Evolutionary conservation across 2,113 vertebrate genomes (phyloP).

Genomic region (Phaetusa simplex): DNA sequence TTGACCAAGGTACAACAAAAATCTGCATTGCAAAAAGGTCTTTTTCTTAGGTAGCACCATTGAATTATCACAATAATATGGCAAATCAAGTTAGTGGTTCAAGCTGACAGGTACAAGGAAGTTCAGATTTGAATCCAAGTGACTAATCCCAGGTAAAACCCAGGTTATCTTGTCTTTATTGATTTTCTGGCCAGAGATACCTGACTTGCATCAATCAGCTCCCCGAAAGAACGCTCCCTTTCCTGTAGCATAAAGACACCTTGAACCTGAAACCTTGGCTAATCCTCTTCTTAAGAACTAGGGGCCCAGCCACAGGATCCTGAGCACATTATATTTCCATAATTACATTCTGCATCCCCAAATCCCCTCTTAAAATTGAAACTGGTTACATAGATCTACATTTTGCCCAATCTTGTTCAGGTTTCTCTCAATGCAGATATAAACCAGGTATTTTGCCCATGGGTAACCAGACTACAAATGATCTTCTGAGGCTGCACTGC

Average conservation of each 20-base stretch:
- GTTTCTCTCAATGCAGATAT: background rate
- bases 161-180: background rate
- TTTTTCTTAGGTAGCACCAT: background rate
- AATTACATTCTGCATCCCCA: background rate
- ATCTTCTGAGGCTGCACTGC: background rate
- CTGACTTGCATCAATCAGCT: background rate
- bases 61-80: background rate
- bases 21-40: background rate
- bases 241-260: background rate
- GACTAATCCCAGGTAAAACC: background rate
- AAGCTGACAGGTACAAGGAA: background rate
- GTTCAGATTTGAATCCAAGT: background rate
- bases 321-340: accelerated
- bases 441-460: background rate
- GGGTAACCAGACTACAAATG: background rate
- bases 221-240: background rate
- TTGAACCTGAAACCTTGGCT: background rate
- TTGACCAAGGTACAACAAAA: background rate
- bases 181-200: background rate
- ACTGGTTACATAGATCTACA: background rate
- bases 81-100: background rate
- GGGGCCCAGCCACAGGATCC: background rate
- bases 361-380: background rate
- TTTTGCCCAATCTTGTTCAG: background rate
- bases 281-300: background rate